These are phyloP conservation scores for Melipona quadrifasciata DNA, from an alignment of 1,140 invertebrate genomes.

Conservation along the genomic window DNA sequence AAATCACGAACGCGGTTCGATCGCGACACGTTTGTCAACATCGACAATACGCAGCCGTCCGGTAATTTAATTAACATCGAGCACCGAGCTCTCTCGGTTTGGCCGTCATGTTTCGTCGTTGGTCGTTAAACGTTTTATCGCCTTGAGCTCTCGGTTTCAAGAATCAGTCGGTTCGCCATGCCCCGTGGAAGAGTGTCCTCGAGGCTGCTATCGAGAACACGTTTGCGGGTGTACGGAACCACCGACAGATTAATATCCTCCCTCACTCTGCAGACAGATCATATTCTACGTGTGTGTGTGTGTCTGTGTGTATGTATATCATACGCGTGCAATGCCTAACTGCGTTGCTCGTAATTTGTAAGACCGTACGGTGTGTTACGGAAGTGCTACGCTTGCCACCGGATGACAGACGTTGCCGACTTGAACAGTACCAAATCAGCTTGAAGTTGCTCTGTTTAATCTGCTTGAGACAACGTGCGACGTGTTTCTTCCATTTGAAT, in stretches of 20 bases:
- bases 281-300: not conserved
- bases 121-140: not conserved
- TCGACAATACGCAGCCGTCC: too few species aligned
- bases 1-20: too few species aligned
- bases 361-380: not conserved
- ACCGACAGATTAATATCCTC: conserved; percentile 10
- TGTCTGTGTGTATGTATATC: too few species aligned
- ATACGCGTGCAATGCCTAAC: not conserved
- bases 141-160: not conserved
- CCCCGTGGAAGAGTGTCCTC: not conserved
- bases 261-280: not conserved
- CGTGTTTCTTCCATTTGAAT: conserved; percentile 1
- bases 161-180: too few species aligned
- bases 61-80: not conserved
- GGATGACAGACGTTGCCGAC: not conserved
- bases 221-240: not conserved
- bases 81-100: not conserved
- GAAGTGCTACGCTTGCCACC: not conserved
- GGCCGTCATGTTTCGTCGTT: not conserved
- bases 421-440: conserved; percentile 33
- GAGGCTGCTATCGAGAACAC: not conserved
- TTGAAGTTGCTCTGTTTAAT: conserved; percentile 21
- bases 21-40: not conserved
- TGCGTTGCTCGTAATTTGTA: conserved; percentile 21
- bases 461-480: not conserved